Base-by-base conservation (phyloP, 30 jellyfish, hydroid and myxozoan species). In the Mastigias papua region DNA sequence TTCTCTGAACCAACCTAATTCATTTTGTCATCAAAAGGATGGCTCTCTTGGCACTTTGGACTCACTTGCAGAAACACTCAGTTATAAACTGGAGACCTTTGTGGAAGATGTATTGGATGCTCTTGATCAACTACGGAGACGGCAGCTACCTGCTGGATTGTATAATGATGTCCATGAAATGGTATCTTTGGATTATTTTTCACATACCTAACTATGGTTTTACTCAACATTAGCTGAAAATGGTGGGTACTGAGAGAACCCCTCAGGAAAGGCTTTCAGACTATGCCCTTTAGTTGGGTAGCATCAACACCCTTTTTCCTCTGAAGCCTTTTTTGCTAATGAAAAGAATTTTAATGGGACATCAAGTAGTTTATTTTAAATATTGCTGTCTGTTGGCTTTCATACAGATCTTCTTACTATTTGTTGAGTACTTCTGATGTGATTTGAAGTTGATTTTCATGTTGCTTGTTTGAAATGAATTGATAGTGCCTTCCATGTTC, bases 21-120 rank as follows among this genome's bases (percentile, higher is more conserved):
- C 27, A 1, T 26, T 61, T n/a, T 33, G 79, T 32, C 0, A 33
- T 20, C 61, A 0, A 8, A 26, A 93, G 98, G 98, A 93, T 93
- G 98, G 98, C 6, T 80, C 97, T 17, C 88, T 93, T 68, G 98
- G 98, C 0, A 89, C 73, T 48, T 63, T 93, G 31, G 85, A 66
- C 25, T 80, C 97, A 13, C 96, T 93, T 51, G 98, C 98, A 27
- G 89, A 87, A 54, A 48, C 58, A 29, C 51, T 93, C 48, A 76
- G 97, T 62, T 86, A 34, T 57, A 84, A 82, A 23, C 78, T 93
- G 42, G 83, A 67, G 15, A 93, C 98, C 22, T 76, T 31, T 46
- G 71, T 30, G 48, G 91, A 88, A 32, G 98, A 93, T 88, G 98
- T 93, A n/a, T 67, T 48, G 0, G 84, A 48, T 42, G 97, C 97